A percentile compares a stretch with the other conserved stretches of the same genome.
phyloP scores from a whole-genome alignment of 1,140 invertebrate genomes.

The Muscidifurax raptorellus region DNA sequence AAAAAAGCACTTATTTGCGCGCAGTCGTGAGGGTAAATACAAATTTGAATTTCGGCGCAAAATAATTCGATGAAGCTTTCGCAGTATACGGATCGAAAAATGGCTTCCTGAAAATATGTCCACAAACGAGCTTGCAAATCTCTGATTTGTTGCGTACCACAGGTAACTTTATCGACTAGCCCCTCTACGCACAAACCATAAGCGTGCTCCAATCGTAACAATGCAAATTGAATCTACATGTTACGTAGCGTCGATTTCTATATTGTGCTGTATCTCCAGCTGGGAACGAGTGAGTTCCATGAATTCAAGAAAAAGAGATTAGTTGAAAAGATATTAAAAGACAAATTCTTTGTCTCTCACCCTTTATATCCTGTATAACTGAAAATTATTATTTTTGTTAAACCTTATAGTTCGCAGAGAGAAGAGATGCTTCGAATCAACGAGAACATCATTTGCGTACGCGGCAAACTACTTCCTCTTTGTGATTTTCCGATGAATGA shows the following conservation, averaged over 20 bases:
- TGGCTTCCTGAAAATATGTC: neutral
- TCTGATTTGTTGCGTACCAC: too few relatives aligned
- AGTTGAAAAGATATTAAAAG: neutral
- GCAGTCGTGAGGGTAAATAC: too few relatives aligned
- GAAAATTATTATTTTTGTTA: too few relatives aligned
- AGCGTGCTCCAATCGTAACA: conserved; percentile 11
- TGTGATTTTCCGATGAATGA: neutral
- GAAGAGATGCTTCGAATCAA: too few relatives aligned
- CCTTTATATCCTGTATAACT: too few relatives aligned
- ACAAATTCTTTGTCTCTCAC: conserved; percentile 37
- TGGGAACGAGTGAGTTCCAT: neutral
- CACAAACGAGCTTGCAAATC: neutral
- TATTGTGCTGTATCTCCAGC: neutral
- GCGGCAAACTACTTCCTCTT: neutral
- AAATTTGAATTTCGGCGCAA: too few relatives aligned
- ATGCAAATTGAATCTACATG: conserved; percentile 35
- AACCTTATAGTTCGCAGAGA: neutral
- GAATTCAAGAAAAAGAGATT: neutral
- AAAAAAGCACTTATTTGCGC: too few relatives aligned
- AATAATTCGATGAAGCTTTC: too few relatives aligned
- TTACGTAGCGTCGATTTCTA: neutral
- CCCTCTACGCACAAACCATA: neutral
- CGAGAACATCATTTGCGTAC: neutral
- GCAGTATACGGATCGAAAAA: too few relatives aligned
- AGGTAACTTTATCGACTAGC: neutral